phyloP scores from a whole-genome alignment of 2,797 vertebrate species.

The Melanotaenia boesemani region DNA sequence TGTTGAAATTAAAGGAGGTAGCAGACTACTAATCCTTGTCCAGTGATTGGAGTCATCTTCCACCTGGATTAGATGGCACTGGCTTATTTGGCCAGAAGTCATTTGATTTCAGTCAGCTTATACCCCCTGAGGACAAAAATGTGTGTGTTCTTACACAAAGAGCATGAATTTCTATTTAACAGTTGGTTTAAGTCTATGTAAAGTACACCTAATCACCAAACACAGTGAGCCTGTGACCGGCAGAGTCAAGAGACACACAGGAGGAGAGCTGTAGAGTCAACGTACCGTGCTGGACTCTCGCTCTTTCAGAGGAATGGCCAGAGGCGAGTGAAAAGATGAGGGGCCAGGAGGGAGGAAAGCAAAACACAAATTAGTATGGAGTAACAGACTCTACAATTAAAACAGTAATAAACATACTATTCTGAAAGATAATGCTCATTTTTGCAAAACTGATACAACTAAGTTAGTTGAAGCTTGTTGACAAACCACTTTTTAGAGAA shows the following conservation, averaged over 20 bases:
- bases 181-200: conserved; percentile 58
- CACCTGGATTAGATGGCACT: conserved; percentile 82
- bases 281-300: conserved; percentile 94
- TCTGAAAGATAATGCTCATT: neutral
- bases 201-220: conserved; percentile 75
- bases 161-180: conserved; percentile 60
- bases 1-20: conserved; percentile 83
- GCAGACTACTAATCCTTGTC: conserved; percentile 78
- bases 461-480: neutral
- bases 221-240: conserved; percentile 40
- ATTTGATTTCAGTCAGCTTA: conserved; percentile 79
- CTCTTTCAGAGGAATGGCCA: conserved; percentile 84
- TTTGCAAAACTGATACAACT: neutral
- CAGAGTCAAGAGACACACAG: conserved; percentile 55
- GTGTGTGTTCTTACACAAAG: conserved; percentile 63
- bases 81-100: conserved; percentile 79
- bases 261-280: conserved; percentile 56
- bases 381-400: conserved; percentile 23
- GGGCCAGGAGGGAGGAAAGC: conserved; percentile 72
- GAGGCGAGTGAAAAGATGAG: conserved; percentile 77
- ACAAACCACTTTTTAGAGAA: neutral
- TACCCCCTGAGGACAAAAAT: conserved; percentile 55
- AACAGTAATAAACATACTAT: conserved; percentile 8
- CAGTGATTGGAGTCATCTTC: conserved; percentile 81
- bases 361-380: conserved; percentile 77